Evolutionary conservation across 2,113 vertebrate species (phyloP), one percentile per base, ranked within the genome.

Genomic region (Gnathonemus echidnorhynchus): DNA sequence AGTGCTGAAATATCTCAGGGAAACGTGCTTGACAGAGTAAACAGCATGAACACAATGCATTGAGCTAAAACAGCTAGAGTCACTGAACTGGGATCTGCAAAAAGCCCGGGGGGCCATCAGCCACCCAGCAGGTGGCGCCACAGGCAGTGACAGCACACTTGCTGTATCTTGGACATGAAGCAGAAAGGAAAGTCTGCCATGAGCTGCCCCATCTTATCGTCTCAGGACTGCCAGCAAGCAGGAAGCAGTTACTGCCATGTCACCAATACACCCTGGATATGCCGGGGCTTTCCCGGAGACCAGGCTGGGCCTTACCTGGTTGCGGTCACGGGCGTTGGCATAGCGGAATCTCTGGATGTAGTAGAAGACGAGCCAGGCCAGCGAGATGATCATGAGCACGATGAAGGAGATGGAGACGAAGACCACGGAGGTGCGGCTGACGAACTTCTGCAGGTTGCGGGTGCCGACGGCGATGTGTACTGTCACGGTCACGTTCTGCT

Each of bases 321-420:
- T 88, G 89, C 98, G 97, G 93, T 99, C 98, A 58, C 98, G 96
- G 91, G 98, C 98, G 53, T 98, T 99, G 7, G 98, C 98, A 9
- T 99, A 99, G 92, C 98, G 97, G 93, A 99, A 99, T 83, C 98
- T 95, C 96, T 99, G 98, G 95, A 99, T 99, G 91, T 99, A 99
- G 93, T 99, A 99, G 95, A 99, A 99, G 95, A 99, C 97, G 42
- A 99, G 97, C 98, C 98, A 99, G 0, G 98, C 98, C 88, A 99
- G 96, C 0, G 98, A 99, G 95, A 99, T 99, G 95, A 98, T 99
- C 98, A 99, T 99, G 92, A 99, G 96, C 87, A 99, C 97, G 87
- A 99, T 99, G 96, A 99, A 99, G 95, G 98, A 99, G 96, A 99
- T 99, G 94, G 98, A 99, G 74, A 99, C 98, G 1, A 99, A 99